These are phyloP conservation scores for Zapornia atra DNA, from an alignment of 2,113 vertebrate species.

Conservation along the genomic window DNA sequence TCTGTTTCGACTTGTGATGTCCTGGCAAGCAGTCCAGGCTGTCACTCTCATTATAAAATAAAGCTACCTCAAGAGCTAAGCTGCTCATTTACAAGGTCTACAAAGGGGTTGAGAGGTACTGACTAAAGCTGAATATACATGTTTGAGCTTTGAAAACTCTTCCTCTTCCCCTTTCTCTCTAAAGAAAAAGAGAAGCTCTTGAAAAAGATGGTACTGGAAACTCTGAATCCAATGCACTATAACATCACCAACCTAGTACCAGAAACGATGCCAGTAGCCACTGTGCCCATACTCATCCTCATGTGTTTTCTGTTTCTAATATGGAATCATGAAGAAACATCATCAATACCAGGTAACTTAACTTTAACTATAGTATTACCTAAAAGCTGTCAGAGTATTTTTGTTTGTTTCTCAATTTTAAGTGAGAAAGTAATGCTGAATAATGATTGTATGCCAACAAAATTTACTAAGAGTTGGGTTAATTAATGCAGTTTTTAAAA, in stretches of 20 bases:
- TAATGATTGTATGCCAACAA: background rate
- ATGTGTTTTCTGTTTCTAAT: slow-evolving; percentile 76
- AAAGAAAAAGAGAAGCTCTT: background rate
- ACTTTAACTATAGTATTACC: background rate
- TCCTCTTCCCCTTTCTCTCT: background rate
- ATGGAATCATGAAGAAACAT: slow-evolving; percentile 74
- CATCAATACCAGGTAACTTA: slow-evolving; percentile 84
- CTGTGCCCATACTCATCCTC: slow-evolving; percentile 77
- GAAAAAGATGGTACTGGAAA: slow-evolving; percentile 62
- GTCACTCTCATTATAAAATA: slow-evolving; percentile 55
- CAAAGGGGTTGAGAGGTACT: background rate
- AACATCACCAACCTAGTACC: slow-evolving; percentile 61
- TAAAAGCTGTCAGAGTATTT: background rate
- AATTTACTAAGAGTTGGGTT: background rate
- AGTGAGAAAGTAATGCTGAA: background rate
- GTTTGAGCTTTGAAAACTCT: background rate
- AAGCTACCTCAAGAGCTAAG: background rate
- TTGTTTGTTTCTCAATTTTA: background rate
- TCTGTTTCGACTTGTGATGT: slow-evolving; percentile 83
- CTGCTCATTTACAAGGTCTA: background rate
- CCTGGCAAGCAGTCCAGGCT: slow-evolving; percentile 61
- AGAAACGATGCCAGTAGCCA: slow-evolving; percentile 34
- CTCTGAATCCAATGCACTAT: slow-evolving; percentile 62
- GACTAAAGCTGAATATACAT: background rate
- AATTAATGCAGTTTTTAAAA: background rate